Conservation (phyloP, 2,888 invertebrate species). For the Halictus quadricinctus region DNA sequence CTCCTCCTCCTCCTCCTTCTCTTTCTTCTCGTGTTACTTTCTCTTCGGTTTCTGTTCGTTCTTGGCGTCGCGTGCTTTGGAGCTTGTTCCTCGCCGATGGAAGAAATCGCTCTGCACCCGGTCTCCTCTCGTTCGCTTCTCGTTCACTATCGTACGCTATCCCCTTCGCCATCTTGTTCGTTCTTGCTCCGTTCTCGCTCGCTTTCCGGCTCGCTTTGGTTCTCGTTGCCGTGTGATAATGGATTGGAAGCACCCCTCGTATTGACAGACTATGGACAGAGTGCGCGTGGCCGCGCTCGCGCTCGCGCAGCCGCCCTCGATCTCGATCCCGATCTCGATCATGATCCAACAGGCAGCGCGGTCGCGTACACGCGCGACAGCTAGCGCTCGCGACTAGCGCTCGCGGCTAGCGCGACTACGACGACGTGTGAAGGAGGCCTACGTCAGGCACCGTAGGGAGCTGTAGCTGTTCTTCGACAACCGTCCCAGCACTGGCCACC, state of each 20-base stretch:
- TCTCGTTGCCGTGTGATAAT: constrained; percentile 38
- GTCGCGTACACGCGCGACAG: constrained; percentile 42
- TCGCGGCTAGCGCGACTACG: constrained; percentile 61
- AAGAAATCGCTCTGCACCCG: constrained; percentile 33
- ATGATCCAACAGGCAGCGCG: constrained; percentile 26
- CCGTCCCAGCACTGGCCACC: constrained; percentile 79
- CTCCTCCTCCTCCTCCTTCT: background rate
- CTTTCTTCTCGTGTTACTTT: background rate
- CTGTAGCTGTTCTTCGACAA: constrained; percentile 76
- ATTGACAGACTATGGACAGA: constrained; percentile 68
- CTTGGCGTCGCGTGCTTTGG: constrained; percentile 23
- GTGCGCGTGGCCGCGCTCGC: constrained; percentile 41
- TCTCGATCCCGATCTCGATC: background rate
- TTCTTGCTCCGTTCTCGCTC: background rate
- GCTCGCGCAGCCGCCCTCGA: constrained; percentile 38
- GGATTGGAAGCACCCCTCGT: constrained; percentile 67
- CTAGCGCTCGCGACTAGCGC: constrained; percentile 31
- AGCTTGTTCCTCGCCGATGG: constrained; percentile 18
- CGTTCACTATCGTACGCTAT: constrained; percentile 26
- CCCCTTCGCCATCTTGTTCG: background rate
- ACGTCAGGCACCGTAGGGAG: constrained; percentile 80
- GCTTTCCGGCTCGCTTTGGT: background rate
- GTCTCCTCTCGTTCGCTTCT: constrained; percentile 39
- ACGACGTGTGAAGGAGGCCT: constrained; percentile 77
- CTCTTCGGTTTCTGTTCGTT: constrained; percentile 11